Evolutionary conservation across 2,797 vertebrate species (phyloP), one percentile per base, ranked within the genome.

Genomic region (Thripadectes ignobilis): DNA sequence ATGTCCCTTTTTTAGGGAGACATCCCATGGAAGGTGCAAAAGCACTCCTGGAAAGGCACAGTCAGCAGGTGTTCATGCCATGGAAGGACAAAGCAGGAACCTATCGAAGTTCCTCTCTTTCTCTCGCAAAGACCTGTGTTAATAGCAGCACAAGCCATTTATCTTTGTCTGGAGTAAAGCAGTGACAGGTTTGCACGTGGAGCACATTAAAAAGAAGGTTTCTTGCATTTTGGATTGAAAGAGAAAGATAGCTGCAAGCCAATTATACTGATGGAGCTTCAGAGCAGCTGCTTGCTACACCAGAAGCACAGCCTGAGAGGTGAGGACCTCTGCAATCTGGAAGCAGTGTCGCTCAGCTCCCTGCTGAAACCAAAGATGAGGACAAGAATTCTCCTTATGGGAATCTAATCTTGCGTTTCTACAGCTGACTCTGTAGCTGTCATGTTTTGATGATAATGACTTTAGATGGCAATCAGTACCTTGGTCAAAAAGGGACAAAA

Each of bases 401-500:
- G 45, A 85, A 77, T 84, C 88, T 75, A 51, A 73, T 66, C 77
- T 73, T 66, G 39, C 55, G 84, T 79, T 90, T 63, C 75, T 51
- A 48, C 58, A 89, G 75, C 80, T 74, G 92, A 68, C 80, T 93
- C 73, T 54, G 46, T 45, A 49, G 57, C 90, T 92, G 90, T 96
- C 93, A 65, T 59, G 66, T 69, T 84, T 89, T 93, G 92, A 93
- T 76, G 76, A 39, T 94, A 95, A 96, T 26, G 36, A 74, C 95
- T 88, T 87, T 85, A 91, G 96, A 94, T 89, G 73, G 88, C 81
- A 92, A 88, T 80, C 3, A 3, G 92, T 91, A 59, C 45, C 62
- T 86, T 97, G 94, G 89, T 95, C 94, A 95, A 62, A 97, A 96
- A 95, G 71, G 67, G 82, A 88, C 69, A 69, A n/a, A 93, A 89